These are phyloP conservation scores for Selene dorsalis DNA, from an alignment of 2,797 vertebrate species.

Conservation along the genomic window DNA sequence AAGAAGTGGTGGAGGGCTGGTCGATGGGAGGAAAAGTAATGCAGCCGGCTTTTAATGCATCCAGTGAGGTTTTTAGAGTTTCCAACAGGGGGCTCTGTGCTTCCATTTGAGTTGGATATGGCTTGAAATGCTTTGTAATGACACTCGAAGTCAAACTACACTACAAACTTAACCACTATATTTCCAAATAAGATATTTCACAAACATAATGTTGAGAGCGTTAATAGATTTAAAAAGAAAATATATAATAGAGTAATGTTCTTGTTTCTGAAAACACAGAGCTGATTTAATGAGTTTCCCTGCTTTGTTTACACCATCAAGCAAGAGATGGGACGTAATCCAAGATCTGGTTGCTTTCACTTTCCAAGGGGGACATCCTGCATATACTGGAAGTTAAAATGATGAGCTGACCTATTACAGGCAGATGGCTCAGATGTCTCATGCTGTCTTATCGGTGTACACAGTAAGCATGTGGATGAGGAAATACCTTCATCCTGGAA, in stretches of 20 bases:
- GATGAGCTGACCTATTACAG: not conserved
- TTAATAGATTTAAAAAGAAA: too few species aligned
- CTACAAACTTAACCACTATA: not conserved
- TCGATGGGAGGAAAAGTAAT: not conserved
- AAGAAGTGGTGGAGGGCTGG: not conserved
- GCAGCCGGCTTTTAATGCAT: not conserved
- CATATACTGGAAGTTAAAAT: not conserved
- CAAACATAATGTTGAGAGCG: too few species aligned
- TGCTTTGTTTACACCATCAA: too few species aligned
- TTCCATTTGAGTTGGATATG: constrained; percentile 5
- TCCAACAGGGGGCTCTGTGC: constrained; percentile 63
- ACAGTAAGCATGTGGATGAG: not conserved
- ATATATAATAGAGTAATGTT: too few species aligned
- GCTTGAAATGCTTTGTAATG: not conserved
- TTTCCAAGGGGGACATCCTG: not conserved
- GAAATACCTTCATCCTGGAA: not conserved
- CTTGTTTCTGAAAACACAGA: too few species aligned
- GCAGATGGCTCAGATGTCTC: not conserved
- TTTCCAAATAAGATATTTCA: not conserved
- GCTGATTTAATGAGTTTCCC: too few species aligned
- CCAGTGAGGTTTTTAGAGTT: constrained; percentile 1
- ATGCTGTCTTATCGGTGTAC: not conserved
- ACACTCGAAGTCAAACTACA: not conserved
- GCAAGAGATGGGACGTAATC: not conserved
- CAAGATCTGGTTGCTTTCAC: not conserved